Percentiles rank a stretch among this genome's conserved stretches.
phyloP scores from a whole-genome alignment of 2,113 vertebrate genomes.

The Asarcornis scutulata region DNA sequence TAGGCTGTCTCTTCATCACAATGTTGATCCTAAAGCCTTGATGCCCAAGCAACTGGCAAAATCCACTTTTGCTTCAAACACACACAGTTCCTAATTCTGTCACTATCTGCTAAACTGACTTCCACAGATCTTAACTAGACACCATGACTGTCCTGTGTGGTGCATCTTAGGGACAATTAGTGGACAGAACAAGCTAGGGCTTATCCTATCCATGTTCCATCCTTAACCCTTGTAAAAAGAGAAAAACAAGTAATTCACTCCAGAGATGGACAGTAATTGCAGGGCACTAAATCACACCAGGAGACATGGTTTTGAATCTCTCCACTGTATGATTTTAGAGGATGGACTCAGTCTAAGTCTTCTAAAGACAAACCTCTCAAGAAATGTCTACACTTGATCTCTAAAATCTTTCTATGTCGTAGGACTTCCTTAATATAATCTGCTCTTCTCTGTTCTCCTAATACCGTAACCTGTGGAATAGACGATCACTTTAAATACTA shows the following conservation, averaged over 20 bases:
- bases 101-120: not conserved
- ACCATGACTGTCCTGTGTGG: not conserved
- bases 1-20: not conserved
- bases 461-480: not conserved
- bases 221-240: not conserved
- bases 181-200: not conserved
- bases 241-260: not conserved
- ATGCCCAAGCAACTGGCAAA: not conserved
- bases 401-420: not conserved
- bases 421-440: not conserved
- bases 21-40: not conserved
- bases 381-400: not conserved
- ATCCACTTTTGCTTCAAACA: not conserved
- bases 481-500: not conserved
- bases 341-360: not conserved
- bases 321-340: not conserved
- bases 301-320: not conserved
- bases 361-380: not conserved
- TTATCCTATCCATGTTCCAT: not conserved
- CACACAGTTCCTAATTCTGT: not conserved
- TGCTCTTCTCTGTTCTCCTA: not conserved
- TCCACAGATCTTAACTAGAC: not conserved
- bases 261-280: not conserved
- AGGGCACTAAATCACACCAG: not conserved
- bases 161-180: not conserved